Evolutionary conservation across 2,888 invertebrate species (phyloP).

Genomic region (Phaedon cochleariae): DNA sequence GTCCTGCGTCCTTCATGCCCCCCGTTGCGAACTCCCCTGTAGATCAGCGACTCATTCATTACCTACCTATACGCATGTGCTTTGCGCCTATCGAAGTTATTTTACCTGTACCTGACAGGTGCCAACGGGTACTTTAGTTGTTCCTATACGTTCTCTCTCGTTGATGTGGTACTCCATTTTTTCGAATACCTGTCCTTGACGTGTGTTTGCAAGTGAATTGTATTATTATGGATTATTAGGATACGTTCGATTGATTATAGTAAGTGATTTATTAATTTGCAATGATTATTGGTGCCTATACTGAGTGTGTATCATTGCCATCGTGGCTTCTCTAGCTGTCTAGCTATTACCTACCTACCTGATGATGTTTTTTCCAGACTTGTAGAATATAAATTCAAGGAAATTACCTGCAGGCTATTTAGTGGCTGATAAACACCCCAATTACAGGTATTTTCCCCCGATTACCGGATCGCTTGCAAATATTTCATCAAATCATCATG

Average conservation of each 20-base stretch:
- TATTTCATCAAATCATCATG: no score
- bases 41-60: not conserved
- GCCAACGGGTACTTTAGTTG: constrained; percentile 38
- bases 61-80: constrained; percentile 46
- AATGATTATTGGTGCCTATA: not conserved
- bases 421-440: no score
- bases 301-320: not conserved
- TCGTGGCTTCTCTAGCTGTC: not conserved
- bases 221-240: constrained; percentile 2
- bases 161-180: constrained; percentile 21
- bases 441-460: no score
- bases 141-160: constrained; percentile 36
- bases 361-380: not conserved
- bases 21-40: no score
- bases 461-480: no score
- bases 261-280: not conserved
- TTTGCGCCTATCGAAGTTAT: constrained; percentile 36
- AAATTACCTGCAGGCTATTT: no score
- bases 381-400: no score
- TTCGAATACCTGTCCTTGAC: not conserved
- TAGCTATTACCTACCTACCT: not conserved
- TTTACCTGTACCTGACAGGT: constrained; percentile 49
- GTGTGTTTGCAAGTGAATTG: not conserved
- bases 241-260: not conserved
- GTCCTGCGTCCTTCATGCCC: no score